Conservation (phyloP, 2,797 vertebrate genomes). For the Chloroceryle inda region DNA sequence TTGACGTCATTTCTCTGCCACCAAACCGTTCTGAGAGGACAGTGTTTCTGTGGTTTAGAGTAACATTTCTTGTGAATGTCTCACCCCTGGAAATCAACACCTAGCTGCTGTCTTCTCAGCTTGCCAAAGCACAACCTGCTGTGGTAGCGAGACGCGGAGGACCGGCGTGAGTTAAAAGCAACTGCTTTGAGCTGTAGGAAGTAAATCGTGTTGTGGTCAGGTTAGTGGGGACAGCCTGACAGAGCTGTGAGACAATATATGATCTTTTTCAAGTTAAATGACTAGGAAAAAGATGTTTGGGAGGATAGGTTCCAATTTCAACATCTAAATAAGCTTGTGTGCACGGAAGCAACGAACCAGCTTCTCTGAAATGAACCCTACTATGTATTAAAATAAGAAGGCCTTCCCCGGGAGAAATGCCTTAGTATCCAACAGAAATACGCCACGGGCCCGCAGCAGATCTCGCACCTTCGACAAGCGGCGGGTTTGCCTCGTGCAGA, state of each 20-base stretch:
- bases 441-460: not conserved
- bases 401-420: rapidly evolving
- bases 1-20: not conserved
- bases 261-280: not conserved
- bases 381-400: rapidly evolving
- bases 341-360: not conserved
- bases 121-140: not conserved
- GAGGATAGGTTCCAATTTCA: not conserved
- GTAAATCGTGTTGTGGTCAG: not conserved
- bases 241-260: not conserved
- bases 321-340: not conserved
- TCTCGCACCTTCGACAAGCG: not conserved
- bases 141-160: not conserved
- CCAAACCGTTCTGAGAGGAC: not conserved
- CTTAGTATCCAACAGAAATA: rapidly evolving
- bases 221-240: not conserved
- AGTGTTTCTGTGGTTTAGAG: not conserved
- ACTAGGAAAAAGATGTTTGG: not conserved
- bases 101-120: not conserved
- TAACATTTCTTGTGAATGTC: not conserved
- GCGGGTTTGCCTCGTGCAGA: rapidly evolving
- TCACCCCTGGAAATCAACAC: not conserved
- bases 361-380: not conserved
- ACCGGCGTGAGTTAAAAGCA: rapidly evolving
- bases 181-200: not conserved